Conservation (phyloP, 2,797 vertebrate species). For the Lates japonicus region DNA sequence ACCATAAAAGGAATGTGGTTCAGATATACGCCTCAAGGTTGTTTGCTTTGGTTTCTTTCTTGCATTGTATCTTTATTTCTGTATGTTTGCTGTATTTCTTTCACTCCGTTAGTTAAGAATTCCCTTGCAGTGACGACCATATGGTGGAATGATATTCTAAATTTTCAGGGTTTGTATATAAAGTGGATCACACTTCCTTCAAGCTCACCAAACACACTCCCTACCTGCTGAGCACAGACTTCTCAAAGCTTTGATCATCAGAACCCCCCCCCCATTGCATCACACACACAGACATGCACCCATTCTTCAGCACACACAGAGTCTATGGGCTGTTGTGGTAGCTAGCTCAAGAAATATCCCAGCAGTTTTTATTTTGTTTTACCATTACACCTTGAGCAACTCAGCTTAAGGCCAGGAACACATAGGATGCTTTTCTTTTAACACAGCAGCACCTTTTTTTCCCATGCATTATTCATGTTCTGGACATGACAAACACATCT, state of each 20-base stretch:
- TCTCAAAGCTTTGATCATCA: conserved; percentile 71
- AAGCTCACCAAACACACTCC: conserved; percentile 53
- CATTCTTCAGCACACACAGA: conserved; percentile 19
- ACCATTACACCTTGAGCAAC: conserved; percentile 37
- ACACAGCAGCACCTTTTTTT: conserved; percentile 17
- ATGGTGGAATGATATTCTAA: conserved; percentile 59
- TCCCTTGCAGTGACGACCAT: conserved; percentile 62
- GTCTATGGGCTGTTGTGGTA: conserved; percentile 29
- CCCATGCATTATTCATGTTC: conserved; percentile 26
- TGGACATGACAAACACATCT: conserved; percentile 16
- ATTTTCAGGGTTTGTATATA: conserved; percentile 58
- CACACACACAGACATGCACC: conserved; percentile 27
- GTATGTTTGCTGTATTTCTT: background rate
- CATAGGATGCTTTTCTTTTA: conserved; percentile 35
- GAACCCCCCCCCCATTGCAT: background rate
- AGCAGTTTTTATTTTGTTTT: conserved; percentile 54
- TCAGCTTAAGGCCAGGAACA: conserved; percentile 19
- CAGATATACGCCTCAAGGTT: conserved; percentile 55
- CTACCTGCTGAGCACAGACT: conserved; percentile 73
- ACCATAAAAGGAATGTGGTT: conserved; percentile 52
- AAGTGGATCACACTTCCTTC: conserved; percentile 53
- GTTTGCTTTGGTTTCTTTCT: conserved; percentile 66
- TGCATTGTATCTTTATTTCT: conserved; percentile 19
- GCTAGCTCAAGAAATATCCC: conserved; percentile 23
- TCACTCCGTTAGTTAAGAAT: conserved; percentile 34